A percentile compares a stretch with the other conserved stretches of the same genome.
These are phyloP conservation scores for Stratiomys singularior DNA, from an alignment of 2,888 invertebrate species.

Conservation along the genomic window DNA sequence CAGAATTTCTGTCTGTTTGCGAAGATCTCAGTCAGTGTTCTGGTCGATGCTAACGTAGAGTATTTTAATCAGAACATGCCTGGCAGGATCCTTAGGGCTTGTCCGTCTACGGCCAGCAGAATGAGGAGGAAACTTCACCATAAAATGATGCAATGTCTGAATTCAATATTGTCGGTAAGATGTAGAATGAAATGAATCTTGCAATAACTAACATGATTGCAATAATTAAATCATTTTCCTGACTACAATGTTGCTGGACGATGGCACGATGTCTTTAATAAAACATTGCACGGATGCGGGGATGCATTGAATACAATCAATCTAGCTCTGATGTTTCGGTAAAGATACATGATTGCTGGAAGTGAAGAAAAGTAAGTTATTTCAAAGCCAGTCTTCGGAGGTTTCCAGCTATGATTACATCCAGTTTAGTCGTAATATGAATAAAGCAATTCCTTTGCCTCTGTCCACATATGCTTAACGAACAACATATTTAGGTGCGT, in stretches of 20 bases:
- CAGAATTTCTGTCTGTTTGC: too few species aligned
- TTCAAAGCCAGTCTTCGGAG: too few species aligned
- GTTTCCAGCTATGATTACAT: too few species aligned
- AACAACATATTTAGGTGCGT: too few species aligned
- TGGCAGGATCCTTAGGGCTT: neutral
- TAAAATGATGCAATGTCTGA: slow-evolving; percentile 5
- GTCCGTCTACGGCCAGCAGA: neutral
- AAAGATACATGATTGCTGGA: too few species aligned
- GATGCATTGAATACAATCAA: too few species aligned
- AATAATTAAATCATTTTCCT: slow-evolving; percentile 45
- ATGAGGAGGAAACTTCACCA: neutral
- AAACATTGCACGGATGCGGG: neutral
- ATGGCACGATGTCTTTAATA: neutral
- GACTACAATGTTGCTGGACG: slow-evolving; percentile 28
- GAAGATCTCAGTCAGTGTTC: neutral
- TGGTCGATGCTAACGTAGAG: neutral
- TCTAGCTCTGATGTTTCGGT: too few species aligned
- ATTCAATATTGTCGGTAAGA: slow-evolving; percentile 13
- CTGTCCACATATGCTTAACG: too few species aligned
- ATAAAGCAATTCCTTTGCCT: too few species aligned
- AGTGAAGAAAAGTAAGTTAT: too few species aligned
- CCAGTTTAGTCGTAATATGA: too few species aligned
- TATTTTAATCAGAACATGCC: slow-evolving; percentile 16
- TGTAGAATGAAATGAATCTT: slow-evolving; percentile 35
- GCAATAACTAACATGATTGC: slow-evolving; percentile 36